Conservation (phyloP, 2,888 invertebrate species). For the Smittia sp. region DNA sequence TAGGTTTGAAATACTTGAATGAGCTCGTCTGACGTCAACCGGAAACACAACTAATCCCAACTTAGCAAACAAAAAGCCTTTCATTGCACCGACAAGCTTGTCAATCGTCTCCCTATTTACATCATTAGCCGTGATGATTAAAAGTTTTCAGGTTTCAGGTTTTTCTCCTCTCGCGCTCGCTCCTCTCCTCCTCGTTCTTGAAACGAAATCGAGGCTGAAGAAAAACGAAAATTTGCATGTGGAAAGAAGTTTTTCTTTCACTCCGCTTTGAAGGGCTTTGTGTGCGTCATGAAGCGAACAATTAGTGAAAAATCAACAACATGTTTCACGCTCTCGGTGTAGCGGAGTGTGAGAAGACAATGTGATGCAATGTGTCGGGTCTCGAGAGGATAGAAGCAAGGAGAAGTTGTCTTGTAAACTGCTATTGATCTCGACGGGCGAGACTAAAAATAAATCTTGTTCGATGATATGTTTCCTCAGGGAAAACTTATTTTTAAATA, state of each 20-base stretch:
- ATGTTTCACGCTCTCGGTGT: neutral
- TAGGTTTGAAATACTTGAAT: too few relatives aligned
- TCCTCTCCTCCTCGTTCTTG: neutral
- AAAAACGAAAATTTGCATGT: constrained; percentile 13
- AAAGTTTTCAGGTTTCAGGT: too few relatives aligned
- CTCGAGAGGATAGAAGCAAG: neutral
- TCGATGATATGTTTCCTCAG: neutral
- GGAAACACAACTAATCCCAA: too few relatives aligned
- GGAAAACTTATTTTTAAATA: neutral
- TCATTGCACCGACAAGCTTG: too few relatives aligned
- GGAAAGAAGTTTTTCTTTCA: constrained; percentile 19
- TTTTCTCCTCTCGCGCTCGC: neutral
- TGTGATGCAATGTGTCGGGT: neutral
- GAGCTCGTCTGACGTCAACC: too few relatives aligned
- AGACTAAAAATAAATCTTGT: constrained; percentile 8
- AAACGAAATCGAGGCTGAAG: constrained; percentile 7
- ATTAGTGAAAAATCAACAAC: constrained; percentile 35
- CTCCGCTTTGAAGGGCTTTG: constrained; percentile 42
- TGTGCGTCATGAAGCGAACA: constrained; percentile 42
- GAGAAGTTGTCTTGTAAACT: constrained; percentile 4
- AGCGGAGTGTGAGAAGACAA: neutral
- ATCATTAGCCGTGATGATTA: too few relatives aligned
- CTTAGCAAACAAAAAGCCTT: too few relatives aligned
- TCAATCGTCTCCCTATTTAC: too few relatives aligned
- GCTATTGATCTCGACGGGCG: neutral